These are phyloP conservation scores for Glomeris marginata DNA, from an alignment of 2,888 invertebrate species.

Conservation along the genomic window DNA sequence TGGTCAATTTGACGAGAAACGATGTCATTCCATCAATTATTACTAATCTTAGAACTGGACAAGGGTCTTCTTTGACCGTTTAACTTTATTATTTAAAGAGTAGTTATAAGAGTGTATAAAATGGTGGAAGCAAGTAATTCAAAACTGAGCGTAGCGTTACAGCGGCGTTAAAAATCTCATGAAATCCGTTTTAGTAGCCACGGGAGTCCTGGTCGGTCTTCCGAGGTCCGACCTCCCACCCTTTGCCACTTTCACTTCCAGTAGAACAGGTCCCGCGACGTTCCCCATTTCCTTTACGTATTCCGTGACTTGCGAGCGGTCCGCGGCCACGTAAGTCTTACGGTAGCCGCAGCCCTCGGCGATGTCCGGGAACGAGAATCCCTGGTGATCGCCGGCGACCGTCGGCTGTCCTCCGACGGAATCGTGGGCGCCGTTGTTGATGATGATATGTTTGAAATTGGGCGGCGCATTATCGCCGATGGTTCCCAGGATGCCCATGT, in stretches of 20 bases:
- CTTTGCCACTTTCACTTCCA: conserved; percentile 28
- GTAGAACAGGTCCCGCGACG: conserved; percentile 27
- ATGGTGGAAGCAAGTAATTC: too few relatives aligned
- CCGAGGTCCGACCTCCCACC: conserved; percentile 31
- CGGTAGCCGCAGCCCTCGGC: conserved; percentile 28
- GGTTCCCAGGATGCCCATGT: conserved; percentile 31
- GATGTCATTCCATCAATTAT: too few relatives aligned
- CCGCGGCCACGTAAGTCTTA: conserved; percentile 24
- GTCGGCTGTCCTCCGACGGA: conserved; percentile 34
- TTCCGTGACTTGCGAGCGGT: conserved; percentile 24
- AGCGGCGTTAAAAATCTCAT: conserved; percentile 34
- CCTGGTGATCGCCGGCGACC: conserved; percentile 23
- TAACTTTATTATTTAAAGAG: too few relatives aligned
- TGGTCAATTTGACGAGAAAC: too few relatives aligned
- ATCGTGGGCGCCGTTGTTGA: conserved; percentile 35
- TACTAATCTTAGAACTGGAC: too few relatives aligned
- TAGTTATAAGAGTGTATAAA: too few relatives aligned
- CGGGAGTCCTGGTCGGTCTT: conserved; percentile 31
- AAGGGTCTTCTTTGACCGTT: too few relatives aligned
- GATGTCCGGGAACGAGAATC: conserved; percentile 24
- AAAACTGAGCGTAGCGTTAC: too few relatives aligned
- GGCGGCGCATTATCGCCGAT: conserved; percentile 27
- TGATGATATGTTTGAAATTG: conserved; percentile 31
- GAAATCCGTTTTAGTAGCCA: conserved; percentile 33
- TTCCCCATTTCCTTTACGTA: conserved; percentile 22